Percentiles rank a stretch among this genome's conserved stretches.
Evolutionary conservation across 2,113 vertebrate species (phyloP).

Genomic region (Ochotona curzoniae): DNA sequence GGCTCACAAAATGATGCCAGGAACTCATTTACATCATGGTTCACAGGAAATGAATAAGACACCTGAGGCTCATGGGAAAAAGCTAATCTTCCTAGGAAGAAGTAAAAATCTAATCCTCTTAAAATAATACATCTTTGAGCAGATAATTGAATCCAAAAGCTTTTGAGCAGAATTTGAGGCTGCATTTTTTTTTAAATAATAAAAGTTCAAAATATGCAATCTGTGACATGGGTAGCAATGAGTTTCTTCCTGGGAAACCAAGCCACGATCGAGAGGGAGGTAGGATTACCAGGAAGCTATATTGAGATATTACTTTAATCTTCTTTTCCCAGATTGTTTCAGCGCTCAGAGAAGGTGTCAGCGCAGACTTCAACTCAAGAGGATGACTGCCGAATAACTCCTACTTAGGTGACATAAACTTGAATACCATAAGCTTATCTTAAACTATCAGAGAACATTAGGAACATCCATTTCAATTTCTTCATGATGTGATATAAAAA

Average conservation of each 20-base stretch:
- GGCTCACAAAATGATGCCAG: not conserved
- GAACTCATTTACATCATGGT: not conserved
- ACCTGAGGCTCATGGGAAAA: not conserved
- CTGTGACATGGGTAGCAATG: not conserved
- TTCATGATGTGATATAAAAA: not conserved
- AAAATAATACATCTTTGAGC: not conserved
- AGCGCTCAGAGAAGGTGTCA: not conserved
- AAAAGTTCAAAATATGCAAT: slow-evolving; percentile 3
- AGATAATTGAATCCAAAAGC: slow-evolving; percentile 25
- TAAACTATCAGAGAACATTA: not conserved
- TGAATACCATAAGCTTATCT: slow-evolving; percentile 7
- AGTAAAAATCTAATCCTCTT: not conserved
- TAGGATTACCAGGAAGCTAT: slow-evolving; percentile 22
- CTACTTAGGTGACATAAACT: slow-evolving; percentile 12
- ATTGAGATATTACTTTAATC: not conserved
- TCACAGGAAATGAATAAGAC: not conserved
- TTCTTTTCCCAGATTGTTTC: not conserved
- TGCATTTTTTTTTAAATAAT: slow-evolving; percentile 16
- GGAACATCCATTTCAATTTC: not conserved
- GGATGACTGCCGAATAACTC: not conserved
- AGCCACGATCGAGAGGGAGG: not conserved
- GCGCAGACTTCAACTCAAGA: not conserved
- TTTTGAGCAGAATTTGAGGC: not conserved
- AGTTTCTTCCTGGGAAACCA: slow-evolving; percentile 2
- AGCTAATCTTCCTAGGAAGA: not conserved